These are phyloP conservation scores for Lophius americanus DNA, from an alignment of 2,797 vertebrate genomes.

Conservation along the genomic window DNA sequence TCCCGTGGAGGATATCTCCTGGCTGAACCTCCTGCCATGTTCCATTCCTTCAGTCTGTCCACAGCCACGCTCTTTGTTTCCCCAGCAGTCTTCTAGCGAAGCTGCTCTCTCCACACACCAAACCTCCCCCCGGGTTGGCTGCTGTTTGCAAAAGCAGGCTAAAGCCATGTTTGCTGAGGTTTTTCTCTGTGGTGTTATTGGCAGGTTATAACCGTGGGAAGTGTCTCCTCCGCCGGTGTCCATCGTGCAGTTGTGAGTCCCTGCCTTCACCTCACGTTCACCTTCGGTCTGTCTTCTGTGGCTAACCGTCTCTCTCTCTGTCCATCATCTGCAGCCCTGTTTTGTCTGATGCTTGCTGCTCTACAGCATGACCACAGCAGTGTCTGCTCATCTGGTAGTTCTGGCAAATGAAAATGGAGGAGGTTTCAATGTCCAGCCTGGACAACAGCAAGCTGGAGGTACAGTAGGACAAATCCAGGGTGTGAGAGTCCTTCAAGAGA, in stretches of 20 bases:
- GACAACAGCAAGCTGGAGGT: conserved; percentile 98
- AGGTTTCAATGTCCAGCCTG: conserved; percentile 98
- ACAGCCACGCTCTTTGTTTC: conserved; percentile 75
- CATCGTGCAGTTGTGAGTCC: conserved; percentile 67
- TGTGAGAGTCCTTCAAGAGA: not conserved
- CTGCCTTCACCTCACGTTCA: conserved; percentile 22
- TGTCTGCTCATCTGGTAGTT: conserved; percentile 81
- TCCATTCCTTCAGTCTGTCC: conserved; percentile 46
- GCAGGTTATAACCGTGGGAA: conserved; percentile 64
- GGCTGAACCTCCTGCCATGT: conserved; percentile 35
- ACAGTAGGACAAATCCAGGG: conserved; percentile 16
- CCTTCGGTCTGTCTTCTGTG: not conserved
- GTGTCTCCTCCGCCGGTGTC: conserved; percentile 28
- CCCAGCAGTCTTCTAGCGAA: conserved; percentile 41
- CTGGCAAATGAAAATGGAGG: conserved; percentile 99
- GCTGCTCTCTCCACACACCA: conserved; percentile 39
- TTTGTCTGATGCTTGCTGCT: conserved; percentile 71
- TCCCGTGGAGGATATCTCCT: conserved; percentile 10
- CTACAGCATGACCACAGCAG: conserved; percentile 86
- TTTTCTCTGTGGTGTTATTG: conserved; percentile 19
- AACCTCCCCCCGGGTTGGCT: not conserved
- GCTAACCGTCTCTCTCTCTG: conserved; percentile 25
- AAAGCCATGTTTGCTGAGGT: conserved; percentile 7
- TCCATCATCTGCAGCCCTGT: conserved; percentile 48
- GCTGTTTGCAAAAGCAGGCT: not conserved